Evolutionary conservation across 2,797 vertebrate species (phyloP), one percentile per base, ranked within the genome.

Genomic region (Sebastes nivosus): DNA sequence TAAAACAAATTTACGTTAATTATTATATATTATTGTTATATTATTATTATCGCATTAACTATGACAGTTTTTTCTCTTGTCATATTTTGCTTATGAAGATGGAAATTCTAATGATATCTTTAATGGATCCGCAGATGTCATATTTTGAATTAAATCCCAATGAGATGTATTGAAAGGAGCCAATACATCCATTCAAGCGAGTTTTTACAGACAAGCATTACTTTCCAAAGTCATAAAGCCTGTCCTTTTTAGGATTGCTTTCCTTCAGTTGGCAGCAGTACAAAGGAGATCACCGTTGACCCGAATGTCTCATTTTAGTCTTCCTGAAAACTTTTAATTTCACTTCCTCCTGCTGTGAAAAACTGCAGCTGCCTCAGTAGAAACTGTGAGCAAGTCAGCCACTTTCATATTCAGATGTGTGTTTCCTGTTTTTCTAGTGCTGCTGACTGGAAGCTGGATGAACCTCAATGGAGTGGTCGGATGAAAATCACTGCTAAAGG

Each of bases 381-480:
- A 81, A 80, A 22, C 13, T 36, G 5, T 13, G 25, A 57, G 27
- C 2, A 6, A 30, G 72, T 81, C 80, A 70, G 59, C 30, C 30
- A 1, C 69, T 79, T 50, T 66, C 20, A 9, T 14, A 27, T 13
- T 58, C 12, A 36, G 2, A 36, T 73, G 22, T 38, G 34, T 24
- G 36, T 75, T 87, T 80, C 77, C 59, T 87, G 69, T 83, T 86
- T 86, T 70, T 79, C 0, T 75, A 99, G 98, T 27, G 98, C 98
- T 52, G 98, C 98, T 0, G 98, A 99, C 85, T 99, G 98, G 98
- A 98, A 99, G 92, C 95, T 99, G 93, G 98, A 98, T 64, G 97
- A 99, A 88, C 98, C 98, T 0, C 94, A 97, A 0, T 99, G 98
- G 98, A 99, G 93, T 18, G 98, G 98, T 12, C 93, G 98, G 82